Base-by-base conservation (phyloP, 2,888 invertebrate genomes). In the Caenorhabditis sp. region DNA sequence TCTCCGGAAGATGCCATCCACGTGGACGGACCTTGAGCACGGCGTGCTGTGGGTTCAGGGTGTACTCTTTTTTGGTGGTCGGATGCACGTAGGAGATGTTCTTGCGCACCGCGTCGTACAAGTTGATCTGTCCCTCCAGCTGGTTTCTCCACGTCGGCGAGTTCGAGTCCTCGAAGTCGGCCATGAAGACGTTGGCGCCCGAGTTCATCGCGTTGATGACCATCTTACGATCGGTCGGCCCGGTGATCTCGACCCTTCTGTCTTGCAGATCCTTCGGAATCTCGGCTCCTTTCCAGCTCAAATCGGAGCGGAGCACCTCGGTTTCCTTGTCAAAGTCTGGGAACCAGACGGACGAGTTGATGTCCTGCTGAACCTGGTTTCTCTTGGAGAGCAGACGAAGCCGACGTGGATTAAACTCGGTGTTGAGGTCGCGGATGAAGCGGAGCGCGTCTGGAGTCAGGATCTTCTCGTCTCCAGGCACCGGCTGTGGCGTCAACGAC, bases 61-160 rank as follows among this genome's bases (percentile, higher is more conserved):
- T 73, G 81, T 89, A 89, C 56, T 86, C 81, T 66, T 87, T 87
- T 78, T 87, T 87, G 41, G 89, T 86, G 46, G 83, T 78, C 41
- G 88, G 88, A 41, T 89, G 87, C 32, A 73, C 74, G 83, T 88
- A 90, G 68, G 82, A 79, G 63, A 90, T 86, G 30, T 87, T 75
- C 8, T 92, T 91, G 15, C 91, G 90, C 1, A 93, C 92, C 0
- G 91, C 92, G 80, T 91, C 89, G 72, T 90, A 90, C 17, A 93
- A 91, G 86, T 93, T 93, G 80, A 92, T 90, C 56, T 91, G 91
- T 6, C 93, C 93, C 22, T 91, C 86, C 30, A 93, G 90, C 88
- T 93, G 93, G 86, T 93, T 93, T 72, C 89, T 90, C 93, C 93
- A 93, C 0, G 93, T 93, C 0, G 93, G 93, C 78, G 93, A 93